Percentiles rank a stretch among this genome's conserved stretches.
Evolutionary conservation across 37 sponge, comb jelly and placozoan genomes (phyloP).

Genomic region (Halisarca cf. caerulea): DNA sequence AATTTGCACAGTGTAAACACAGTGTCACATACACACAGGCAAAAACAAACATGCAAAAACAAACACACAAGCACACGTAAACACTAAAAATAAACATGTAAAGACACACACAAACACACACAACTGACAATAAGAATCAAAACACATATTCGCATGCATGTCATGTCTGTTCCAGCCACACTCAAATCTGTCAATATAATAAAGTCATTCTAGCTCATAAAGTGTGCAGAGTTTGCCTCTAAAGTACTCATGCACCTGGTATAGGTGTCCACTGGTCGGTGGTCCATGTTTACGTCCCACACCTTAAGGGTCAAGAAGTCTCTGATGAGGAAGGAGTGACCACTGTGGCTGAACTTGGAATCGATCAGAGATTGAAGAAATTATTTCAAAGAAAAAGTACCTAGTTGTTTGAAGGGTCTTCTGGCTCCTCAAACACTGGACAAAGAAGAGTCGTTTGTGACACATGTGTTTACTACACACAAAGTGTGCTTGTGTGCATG

Average conservation of each 20-base stretch:
- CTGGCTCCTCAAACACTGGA: slow-evolving; percentile 96
- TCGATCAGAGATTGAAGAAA: slow-evolving; percentile 98
- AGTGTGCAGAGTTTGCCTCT: slow-evolving; percentile 90
- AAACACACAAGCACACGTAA: not conserved
- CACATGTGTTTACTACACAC: no score
- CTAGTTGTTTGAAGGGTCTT: slow-evolving; percentile 88
- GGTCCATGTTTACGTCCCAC: slow-evolving; percentile 99
- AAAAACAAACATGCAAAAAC: not conserved
- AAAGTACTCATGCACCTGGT: slow-evolving; percentile 96
- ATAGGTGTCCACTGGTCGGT: slow-evolving; percentile 92
- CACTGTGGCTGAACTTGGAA: slow-evolving; percentile 89
- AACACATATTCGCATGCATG: no score
- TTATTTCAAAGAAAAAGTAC: slow-evolving; percentile 99
- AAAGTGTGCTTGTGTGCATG: no score
- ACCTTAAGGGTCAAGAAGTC: slow-evolving; percentile 93
- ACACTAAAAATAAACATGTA: not conserved
- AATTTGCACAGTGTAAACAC: no score
- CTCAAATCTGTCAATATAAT: slow-evolving; percentile 99
- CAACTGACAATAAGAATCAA: no score
- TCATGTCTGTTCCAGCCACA: slow-evolving; percentile 97
- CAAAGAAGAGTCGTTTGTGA: no score
- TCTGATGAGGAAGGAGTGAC: slow-evolving; percentile 92
- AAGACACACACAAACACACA: slow-evolving; percentile 6
- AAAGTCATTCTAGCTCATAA: slow-evolving; percentile 99
- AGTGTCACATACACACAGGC: no score